Conservation (phyloP, 2,888 invertebrate genomes). For the Scrobipalpa atriplicella region DNA sequence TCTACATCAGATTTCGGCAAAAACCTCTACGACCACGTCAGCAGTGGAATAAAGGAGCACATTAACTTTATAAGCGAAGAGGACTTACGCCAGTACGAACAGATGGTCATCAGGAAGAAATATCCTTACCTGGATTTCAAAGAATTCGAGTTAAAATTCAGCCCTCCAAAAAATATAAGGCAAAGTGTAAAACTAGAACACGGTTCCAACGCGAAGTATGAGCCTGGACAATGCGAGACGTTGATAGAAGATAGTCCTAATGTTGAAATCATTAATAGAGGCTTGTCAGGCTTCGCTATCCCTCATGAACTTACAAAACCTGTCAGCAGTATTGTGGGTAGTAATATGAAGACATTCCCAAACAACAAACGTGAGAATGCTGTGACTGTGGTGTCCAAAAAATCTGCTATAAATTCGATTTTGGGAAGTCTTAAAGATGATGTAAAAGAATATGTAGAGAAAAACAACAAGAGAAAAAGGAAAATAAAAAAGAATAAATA, state of each 20-base stretch:
- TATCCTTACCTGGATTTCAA: conserved; percentile 72
- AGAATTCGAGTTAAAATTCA: conserved; percentile 62
- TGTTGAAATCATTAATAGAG: conserved; percentile 71
- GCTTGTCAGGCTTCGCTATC: conserved; percentile 70
- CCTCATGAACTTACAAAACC: conserved; percentile 54
- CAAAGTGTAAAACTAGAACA: conserved; percentile 53
- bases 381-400: conserved; percentile 33
- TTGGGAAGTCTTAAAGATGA: conserved; percentile 47
- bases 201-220: conserved; percentile 47
- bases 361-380: conserved; percentile 29
- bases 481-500: conserved; percentile 9
- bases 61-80: conserved; percentile 54
- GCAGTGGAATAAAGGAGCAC: conserved; percentile 39
- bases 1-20: conserved; percentile 48
- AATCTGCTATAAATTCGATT: conserved; percentile 34
- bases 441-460: conserved; percentile 44
- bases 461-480: conserved; percentile 8
- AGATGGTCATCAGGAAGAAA: conserved; percentile 74
- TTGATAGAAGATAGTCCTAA: conserved; percentile 55
- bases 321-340: conserved; percentile 38
- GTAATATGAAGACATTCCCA: conserved; percentile 40
- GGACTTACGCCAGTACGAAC: conserved; percentile 65
- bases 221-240: conserved; percentile 57
- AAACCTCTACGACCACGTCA: conserved; percentile 43
- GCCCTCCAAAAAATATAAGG: conserved; percentile 55